Evolutionary conservation across 2,797 vertebrate genomes (phyloP), one percentile per base, ranked within the genome.

Genomic region (Borostomias antarcticus): DNA sequence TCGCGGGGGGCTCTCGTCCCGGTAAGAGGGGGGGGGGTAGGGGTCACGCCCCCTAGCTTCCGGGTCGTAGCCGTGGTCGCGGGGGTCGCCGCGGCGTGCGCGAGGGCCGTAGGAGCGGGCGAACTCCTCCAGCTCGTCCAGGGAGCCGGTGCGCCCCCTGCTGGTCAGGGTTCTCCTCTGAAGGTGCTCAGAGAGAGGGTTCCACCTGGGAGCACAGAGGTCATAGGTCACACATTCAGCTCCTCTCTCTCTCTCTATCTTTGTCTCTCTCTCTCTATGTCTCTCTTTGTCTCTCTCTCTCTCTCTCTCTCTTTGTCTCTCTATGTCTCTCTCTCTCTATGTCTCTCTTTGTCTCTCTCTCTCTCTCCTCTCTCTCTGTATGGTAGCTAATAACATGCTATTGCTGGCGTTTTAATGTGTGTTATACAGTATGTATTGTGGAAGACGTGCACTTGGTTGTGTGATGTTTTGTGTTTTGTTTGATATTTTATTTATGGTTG

Each of bases 81-180:
- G 90, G 63, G 85, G 86, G 0, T 94, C 93, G 0, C 88, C 85
- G 25, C 91, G 85, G 8, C 91, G 83, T 4, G 74, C 50, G 0
- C 75, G 84, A 28, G 83, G 57, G 25, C 52, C 70, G 1, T 86
- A 95, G 5, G 88, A 94, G 53, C 72, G 92, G 0, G 95, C 94
- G 9, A 98, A 96, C 63, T 95, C 96, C 32, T 97, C 96, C 83
- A 99, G 90, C 86, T 98, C 96, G 0, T 98, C 96, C 88, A 98
- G 93, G 25, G 97, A 99, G 65, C 94, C 93, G 0, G 96, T 93
- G 0, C 95, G 95, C 37, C 95, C 92, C 3, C 94, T 91, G 58
- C 80, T 75, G 69, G 81, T 59, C 76, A 98, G 88, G 0, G 91
- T 91, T 87, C 95, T 98, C 19, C 95, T 94, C 48, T 95, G 93